Conservation (phyloP, 2,113 vertebrate species). For the Trinectes maculatus region DNA sequence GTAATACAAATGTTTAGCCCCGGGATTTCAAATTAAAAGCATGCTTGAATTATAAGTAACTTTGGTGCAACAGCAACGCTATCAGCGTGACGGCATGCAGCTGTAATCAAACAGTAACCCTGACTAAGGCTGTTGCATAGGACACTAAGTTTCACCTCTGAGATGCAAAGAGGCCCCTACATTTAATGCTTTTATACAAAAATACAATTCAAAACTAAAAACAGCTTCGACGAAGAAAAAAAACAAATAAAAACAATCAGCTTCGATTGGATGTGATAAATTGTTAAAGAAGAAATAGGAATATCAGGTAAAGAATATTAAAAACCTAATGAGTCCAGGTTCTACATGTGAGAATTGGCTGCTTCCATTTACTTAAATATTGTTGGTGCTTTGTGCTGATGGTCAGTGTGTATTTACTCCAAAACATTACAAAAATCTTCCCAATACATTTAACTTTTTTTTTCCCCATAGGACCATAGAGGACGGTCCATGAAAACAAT, state of each 20-base stretch:
- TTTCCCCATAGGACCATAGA: neutral
- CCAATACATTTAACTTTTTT: slow-evolving; percentile 1
- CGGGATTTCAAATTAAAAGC: slow-evolving; percentile 10
- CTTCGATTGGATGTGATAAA: no score
- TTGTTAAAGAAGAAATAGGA: no score
- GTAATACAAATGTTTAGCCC: neutral
- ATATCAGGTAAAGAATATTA: no score
- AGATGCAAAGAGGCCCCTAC: no score
- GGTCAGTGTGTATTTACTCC: slow-evolving; percentile 33
- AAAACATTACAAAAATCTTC: slow-evolving; percentile 21
- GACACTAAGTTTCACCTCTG: neutral
- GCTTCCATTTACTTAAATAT: no score
- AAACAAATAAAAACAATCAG: no score
- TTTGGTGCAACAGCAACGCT: neutral
- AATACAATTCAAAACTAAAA: no score
- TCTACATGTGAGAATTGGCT: no score
- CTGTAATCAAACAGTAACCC: neutral
- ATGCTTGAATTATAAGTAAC: neutral
- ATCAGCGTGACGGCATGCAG: neutral
- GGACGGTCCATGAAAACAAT: neutral
- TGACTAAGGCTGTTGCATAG: neutral
- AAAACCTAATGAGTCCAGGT: no score
- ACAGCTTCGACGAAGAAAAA: no score
- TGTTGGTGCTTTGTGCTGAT: no score
- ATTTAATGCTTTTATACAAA: no score